These are phyloP conservation scores for Orestias chungarensis DNA, from an alignment of 2,797 vertebrate genomes.

Conservation along the genomic window DNA sequence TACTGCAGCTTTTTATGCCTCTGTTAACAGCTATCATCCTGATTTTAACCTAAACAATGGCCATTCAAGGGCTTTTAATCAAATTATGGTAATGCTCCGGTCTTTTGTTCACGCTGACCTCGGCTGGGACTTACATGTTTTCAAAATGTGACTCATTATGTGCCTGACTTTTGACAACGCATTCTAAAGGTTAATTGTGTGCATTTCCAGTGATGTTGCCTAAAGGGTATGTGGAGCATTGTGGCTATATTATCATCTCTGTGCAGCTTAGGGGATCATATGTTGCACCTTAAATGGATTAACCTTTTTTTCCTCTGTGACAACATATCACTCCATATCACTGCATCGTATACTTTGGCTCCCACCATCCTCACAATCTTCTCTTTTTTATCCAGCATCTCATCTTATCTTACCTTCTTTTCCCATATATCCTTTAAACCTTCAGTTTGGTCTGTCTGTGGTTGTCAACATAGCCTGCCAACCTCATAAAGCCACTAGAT, in stretches of 20 bases:
- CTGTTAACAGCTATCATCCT: conserved; percentile 7
- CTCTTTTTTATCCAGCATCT: conserved; percentile 11
- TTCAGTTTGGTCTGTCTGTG: conserved; percentile 30
- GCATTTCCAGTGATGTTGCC: conserved; percentile 28
- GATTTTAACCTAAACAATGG: conserved; percentile 27
- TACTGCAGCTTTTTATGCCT: conserved; percentile 9
- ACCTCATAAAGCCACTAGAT: not conserved
- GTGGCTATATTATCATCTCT: conserved; percentile 24
- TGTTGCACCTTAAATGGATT: conserved; percentile 62
- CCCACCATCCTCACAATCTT: not conserved
- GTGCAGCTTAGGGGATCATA: conserved; percentile 53
- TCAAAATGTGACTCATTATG: conserved; percentile 41
- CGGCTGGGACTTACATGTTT: conserved; percentile 30
- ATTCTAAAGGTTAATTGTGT: conserved; percentile 45
- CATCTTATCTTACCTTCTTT: conserved; percentile 26
- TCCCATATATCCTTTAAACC: conserved; percentile 22
- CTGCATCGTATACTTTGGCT: conserved; percentile 26
- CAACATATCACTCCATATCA: conserved; percentile 42
- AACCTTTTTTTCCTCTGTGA: conserved; percentile 62
- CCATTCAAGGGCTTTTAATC: conserved; percentile 24
- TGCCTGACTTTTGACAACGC: conserved; percentile 29
- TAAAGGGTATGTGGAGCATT: conserved; percentile 36
- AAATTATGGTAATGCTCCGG: conserved; percentile 18
- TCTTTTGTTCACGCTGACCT: conserved; percentile 34
- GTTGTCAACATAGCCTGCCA: not conserved